Evolutionary conservation across 2,113 vertebrate species (phyloP), one percentile per base, ranked within the genome.

Genomic region (Phasianus colchicus): DNA sequence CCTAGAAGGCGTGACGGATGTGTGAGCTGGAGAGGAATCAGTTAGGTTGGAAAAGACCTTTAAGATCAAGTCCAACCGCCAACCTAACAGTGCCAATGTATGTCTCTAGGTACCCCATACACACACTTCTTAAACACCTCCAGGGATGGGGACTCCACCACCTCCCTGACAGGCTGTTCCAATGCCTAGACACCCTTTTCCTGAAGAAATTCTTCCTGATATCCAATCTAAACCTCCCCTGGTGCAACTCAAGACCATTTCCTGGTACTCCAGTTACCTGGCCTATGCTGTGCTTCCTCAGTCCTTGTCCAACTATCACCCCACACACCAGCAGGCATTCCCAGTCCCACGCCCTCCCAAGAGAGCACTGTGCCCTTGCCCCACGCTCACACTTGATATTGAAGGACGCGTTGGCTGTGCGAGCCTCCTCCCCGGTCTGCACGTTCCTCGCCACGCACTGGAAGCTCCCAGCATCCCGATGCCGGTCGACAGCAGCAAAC

Each of bases 341-440:
- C 36, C 61, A 86, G 52, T 11, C 47, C 57, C 2, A 0, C 6
- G 5, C 29, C 32, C 11, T 24, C 11, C 12, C 25, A 20, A 2
- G 20, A 63, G 63, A 4, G 4, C 3, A 2, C 22, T 0, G 10
- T 45, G 45, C 80, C 43, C 18, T 9, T 4, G 3, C 18, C 40
- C 58, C 16, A 27, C 22, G 98, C 99, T 99, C 98, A 99, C 99
- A 99, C 96, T 99, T 99, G 95, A 99, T 99, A 85, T 99, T 99
- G 98, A 99, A 99, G 75, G 99, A 99, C 2, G 98, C 99, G 0
- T 98, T 99, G 92, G 97, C 97, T 25, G 99, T 98, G 70, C 60
- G 97, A 11, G 95, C 98, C 55, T 95, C 91, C 91, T 99, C 98
- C 81, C 98, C 98, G 0, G 95, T 98, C 63, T 50, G 58, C 1